A percentile compares a stretch with the other conserved stretches of the same genome.
phyloP scores from a whole-genome alignment of 2,888 invertebrate species.

The Acrobasis suavella region DNA sequence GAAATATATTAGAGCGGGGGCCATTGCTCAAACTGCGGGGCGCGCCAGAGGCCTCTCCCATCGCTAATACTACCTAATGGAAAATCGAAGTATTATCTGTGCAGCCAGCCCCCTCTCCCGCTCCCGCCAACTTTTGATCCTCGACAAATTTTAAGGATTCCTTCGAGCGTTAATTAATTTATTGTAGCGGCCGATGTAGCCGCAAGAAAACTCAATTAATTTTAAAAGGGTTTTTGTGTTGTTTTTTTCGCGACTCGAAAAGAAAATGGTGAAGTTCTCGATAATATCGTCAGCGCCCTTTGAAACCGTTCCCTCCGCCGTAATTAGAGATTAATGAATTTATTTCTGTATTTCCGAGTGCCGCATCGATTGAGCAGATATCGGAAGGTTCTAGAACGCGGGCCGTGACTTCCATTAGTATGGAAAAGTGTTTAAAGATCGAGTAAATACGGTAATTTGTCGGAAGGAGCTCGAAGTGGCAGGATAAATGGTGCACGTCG shows the following conservation, averaged over 20 bases:
- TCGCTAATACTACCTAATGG: slow-evolving; percentile 79
- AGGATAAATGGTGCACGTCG: slow-evolving; percentile 41
- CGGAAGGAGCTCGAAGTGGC: slow-evolving; percentile 37
- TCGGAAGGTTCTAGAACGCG: neutral
- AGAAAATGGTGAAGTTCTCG: slow-evolving; percentile 65
- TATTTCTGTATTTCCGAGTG: slow-evolving; percentile 43
- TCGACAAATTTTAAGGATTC: slow-evolving; percentile 80
- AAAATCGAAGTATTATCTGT: slow-evolving; percentile 80
- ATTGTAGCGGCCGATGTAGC: slow-evolving; percentile 78
- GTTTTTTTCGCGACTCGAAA: slow-evolving; percentile 68
- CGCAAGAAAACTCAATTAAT: slow-evolving; percentile 83
- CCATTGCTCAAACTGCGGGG: slow-evolving; percentile 61
- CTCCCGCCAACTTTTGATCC: slow-evolving; percentile 75
- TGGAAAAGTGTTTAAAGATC: slow-evolving; percentile 32
- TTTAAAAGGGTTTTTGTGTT: slow-evolving; percentile 83
- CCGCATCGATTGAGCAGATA: neutral
- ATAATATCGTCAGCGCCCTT: slow-evolving; percentile 62
- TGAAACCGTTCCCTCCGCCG: slow-evolving; percentile 60
- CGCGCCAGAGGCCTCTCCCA: slow-evolving; percentile 67
- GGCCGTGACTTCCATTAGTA: slow-evolving; percentile 26
- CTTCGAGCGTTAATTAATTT: slow-evolving; percentile 81
- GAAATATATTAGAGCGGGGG: slow-evolving; percentile 74
- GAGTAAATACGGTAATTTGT: slow-evolving; percentile 41
- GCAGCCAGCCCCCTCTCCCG: slow-evolving; percentile 48
- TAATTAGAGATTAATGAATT: slow-evolving; percentile 77